phyloP scores from a whole-genome alignment of 2,888 invertebrate genomes.

The Ectemnius lituratus region DNA sequence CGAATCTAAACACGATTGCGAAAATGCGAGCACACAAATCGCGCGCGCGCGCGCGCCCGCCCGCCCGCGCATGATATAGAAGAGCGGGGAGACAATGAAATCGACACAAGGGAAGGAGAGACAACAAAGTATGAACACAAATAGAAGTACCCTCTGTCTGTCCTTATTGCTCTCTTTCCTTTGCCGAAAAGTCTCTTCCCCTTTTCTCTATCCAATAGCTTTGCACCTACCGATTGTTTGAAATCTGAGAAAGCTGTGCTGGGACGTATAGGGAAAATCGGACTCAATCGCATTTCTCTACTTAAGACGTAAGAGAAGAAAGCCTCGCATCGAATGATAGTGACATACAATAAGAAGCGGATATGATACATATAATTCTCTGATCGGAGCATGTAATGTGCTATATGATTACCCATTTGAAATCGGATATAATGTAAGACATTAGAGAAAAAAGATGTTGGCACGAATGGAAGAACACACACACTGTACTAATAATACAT shows the following conservation, averaged over 20 bases:
- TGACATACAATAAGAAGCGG: neutral
- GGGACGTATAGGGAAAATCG: too few relatives aligned
- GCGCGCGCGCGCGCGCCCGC: too few relatives aligned
- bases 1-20: neutral
- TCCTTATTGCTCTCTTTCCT: too few relatives aligned
- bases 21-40: neutral
- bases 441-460: conserved; percentile 39
- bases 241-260: neutral
- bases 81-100: neutral
- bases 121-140: conserved; percentile 2
- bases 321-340: too few relatives aligned
- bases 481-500: conserved; percentile 56
- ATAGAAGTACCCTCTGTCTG: neutral
- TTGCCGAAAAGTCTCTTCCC: too few relatives aligned
- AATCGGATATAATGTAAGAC: conserved; percentile 18
- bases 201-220: too few relatives aligned
- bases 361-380: neutral
- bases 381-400: conserved; percentile 4
- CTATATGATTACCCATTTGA: neutral
- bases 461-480: conserved; percentile 33
- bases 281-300: too few relatives aligned
- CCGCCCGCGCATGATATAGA: neutral
- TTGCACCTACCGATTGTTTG: too few relatives aligned
- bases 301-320: too few relatives aligned
- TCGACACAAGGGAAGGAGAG: conserved; percentile 1